A percentile compares a stretch with the other conserved stretches of the same genome.
Evolutionary conservation across 2,113 vertebrate species (phyloP).

Genomic region (Lepus americanus): DNA sequence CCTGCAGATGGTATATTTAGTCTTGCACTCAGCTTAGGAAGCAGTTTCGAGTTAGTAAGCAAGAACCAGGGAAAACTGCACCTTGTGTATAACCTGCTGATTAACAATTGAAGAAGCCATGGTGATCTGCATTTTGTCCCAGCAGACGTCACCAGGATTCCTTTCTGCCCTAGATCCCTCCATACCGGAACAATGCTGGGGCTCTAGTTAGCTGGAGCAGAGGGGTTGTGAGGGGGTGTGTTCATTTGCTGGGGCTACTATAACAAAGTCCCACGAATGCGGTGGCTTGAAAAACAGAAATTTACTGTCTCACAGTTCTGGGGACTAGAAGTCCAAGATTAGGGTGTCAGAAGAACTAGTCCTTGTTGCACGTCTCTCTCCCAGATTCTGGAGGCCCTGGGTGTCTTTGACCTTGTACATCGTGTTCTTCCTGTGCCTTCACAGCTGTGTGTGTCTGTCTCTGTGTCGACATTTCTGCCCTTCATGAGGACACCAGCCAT

Average conservation of each 20-base stretch:
- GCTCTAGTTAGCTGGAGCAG: conserved; percentile 26
- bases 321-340: neutral
- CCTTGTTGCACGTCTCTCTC: neutral
- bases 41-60: conserved; percentile 4
- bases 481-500: neutral
- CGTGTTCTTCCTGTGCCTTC: neutral
- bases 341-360: neutral
- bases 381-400: neutral
- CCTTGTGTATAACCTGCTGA: neutral
- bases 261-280: neutral
- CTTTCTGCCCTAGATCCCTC: neutral
- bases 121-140: neutral
- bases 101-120: neutral
- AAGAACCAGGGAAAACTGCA: neutral
- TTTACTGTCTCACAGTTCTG: neutral
- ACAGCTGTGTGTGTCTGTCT: neutral
- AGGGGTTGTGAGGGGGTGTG: neutral
- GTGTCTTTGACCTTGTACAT: neutral
- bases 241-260: neutral
- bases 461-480: neutral
- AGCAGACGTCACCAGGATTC: neutral
- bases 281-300: neutral
- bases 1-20: neutral
- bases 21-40: neutral
- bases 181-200: neutral